Base-by-base conservation (phyloP, 1,140 invertebrate species). In the Drosophila leontia region DNA sequence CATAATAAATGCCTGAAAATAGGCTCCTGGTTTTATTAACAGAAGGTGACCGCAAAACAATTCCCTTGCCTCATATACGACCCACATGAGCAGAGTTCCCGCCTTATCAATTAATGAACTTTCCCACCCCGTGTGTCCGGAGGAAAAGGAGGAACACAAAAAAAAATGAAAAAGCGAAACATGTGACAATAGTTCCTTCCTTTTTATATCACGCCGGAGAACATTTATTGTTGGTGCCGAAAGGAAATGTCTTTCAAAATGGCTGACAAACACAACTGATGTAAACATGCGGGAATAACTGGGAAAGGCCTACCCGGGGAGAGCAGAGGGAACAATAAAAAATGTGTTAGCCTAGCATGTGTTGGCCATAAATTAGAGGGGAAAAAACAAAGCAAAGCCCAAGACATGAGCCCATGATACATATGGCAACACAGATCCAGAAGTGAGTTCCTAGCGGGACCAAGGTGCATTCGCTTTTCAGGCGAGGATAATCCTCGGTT, bases 81-180 rank as follows among this genome's bases (percentile, higher is more conserved):
- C 59, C n/a, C 72, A 64, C 71, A 75, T 19, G 39, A 39, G 50
- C 50, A 44, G 41, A 53, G 44, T 57, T 64, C 12, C 64, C 39
- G 63, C 57, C 77, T 77, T 70, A 80, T 83, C 80, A 87, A 83
- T 88, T 80, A 87, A 83, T 83, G 68, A 80, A 83, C 76, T 64
- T 75, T 72, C 59, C 69, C 72, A 67, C 62, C 69, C 42, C 44
- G 58, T 35, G 39, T 37, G 7, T 64, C 61, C 60, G 35, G 48
- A 32, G 60, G 47, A 32, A 32, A 45, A 9, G 6, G 8, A 23
- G 1, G 29, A 11, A 26, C 34, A 41, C 19, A 23, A 23, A 23
- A 37, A 41, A 26, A 41, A 23, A 41, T 11, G 41, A 26, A 45
- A 76, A 65, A 51, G 45, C 67, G 61, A 67, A 63, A 64, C 78